Evolutionary conservation across 2,113 vertebrate genomes (phyloP), one percentile per base, ranked within the genome.

Genomic region (Seriola rivoliana): DNA sequence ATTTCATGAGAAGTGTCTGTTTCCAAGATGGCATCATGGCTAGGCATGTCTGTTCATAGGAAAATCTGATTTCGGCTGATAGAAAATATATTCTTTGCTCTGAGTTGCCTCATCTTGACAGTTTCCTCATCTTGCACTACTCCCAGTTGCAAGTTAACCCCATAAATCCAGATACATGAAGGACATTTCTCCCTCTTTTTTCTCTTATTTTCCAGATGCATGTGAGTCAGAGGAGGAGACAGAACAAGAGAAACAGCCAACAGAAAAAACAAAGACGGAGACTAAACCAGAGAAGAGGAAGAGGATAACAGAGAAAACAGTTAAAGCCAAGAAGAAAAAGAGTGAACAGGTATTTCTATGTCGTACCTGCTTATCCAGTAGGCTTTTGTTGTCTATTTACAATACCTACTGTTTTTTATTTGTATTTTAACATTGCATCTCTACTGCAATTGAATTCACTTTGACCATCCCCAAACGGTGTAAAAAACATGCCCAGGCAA

Each of bases 221-320:
- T 90, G 88, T n/a, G 92, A 85, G 21, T 74, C 6, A 1, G 91
- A 94, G 25, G 88, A 83, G 75, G 81, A 80, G 73, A 62, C 60
- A 1, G 71, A 75, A 13, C 29, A 87, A 50, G 55, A 89, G 75
- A 84, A 87, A 32, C 44, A 64, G 38, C 73, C 71, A 5, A 59
- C 52, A 72, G 87, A 77, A 12, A 62, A 82, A 71, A 6, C 42
- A 2, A 79, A n/a, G 4, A 17, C 52, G 46, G 62, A 75, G 46
- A 69, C 68, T 6, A 86, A 90, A 76, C 48, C 80, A 67, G 64
- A 74, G 21, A 95, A 94, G 90, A 94, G 93, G 81, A 95, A 93
- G 81, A 75, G 23, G 16, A 59, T 62, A 46, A 58, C 88, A 7
- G 91, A 91, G 76, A 87, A 81, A 57, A 66, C 63, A 5, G 65